Evolutionary conservation across 1,140 invertebrate genomes (phyloP), one percentile per base, ranked within the genome.

Genomic region (Penaeus indicus): DNA sequence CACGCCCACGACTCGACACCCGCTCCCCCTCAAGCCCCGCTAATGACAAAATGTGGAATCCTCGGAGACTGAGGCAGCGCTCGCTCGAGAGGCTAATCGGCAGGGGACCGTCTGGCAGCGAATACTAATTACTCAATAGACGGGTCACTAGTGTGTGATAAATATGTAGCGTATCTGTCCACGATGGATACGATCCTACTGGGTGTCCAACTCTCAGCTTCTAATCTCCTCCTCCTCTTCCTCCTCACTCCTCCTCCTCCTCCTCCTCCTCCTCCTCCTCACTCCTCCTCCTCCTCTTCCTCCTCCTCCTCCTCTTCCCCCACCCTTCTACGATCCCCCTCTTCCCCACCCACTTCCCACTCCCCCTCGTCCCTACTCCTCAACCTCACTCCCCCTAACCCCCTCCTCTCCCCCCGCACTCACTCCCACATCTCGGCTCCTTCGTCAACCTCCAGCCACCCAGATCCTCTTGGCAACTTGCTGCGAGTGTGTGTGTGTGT

Each of bases 81-180:
- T 13, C 38, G 83, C 32, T 13, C 32, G 83, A 42, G 62, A 67
- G 18, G 25, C 61, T 80, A 80, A 86, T 64, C 47, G 63, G 42
- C 61, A 75, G 54, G 27, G 78, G 64, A n/a, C 67, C 67, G 85
- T 22, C 77, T 54, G 61, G n/a, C 77, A 78, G 42, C 42, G 72
- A 63, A 86, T 86, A 80, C 85, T 86, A 86, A 86, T 86, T 54
- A 32, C 27, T 62, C 61, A 42, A 75, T 80, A 38, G 82, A 47
- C 32, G 63, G 63, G 63, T 69, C 82, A 69, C 61, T 84, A 69
- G 32, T 42, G 64, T 69, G 82, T 64, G 67, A 84, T 84, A 81
- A 86, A 86, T 86, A 86, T 81, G 77, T 54, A n/a, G 42, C 61
- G 85, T 67, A 86, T 86, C 85, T 86, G 85, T 86, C 79, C 64